These are phyloP conservation scores for Notocelia uddmanniana DNA, from an alignment of 2,888 invertebrate species.

Conservation along the genomic window DNA sequence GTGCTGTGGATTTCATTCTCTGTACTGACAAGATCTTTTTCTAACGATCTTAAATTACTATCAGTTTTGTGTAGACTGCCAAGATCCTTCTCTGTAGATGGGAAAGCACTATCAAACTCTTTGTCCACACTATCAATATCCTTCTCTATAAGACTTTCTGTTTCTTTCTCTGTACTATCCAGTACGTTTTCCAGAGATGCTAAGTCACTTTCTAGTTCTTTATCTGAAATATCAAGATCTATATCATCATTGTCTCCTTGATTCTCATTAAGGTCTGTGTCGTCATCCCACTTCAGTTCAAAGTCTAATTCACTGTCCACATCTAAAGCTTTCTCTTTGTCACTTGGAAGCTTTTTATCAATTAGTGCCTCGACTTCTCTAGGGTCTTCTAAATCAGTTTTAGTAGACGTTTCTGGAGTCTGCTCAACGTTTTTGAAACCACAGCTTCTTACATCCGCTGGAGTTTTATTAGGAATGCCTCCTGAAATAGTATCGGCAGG, in stretches of 20 bases:
- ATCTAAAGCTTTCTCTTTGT: constrained; percentile 30
- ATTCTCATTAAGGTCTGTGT: constrained; percentile 44
- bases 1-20: background rate
- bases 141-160: background rate
- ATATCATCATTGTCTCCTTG: constrained; percentile 2
- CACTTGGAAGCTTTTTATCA: constrained; percentile 23
- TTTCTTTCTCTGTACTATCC: constrained; percentile 1
- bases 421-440: background rate
- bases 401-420: background rate
- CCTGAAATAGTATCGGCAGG: background rate
- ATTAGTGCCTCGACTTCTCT: constrained; percentile 20
- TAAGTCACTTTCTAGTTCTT: background rate
- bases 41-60: background rate
- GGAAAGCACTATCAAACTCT: constrained; percentile 1
- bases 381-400: constrained; percentile 1
- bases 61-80: background rate
- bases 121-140: constrained; percentile 2
- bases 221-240: background rate
- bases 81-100: background rate
- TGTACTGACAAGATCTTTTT: constrained; percentile 10
- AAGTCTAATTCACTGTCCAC: constrained; percentile 56
- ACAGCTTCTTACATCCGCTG: background rate
- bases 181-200: background rate
- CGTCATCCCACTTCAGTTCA: constrained; percentile 67
- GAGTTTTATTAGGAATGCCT: constrained; percentile 11